Evolutionary conservation across 2,113 vertebrate species (phyloP).

Genomic region (Petrocephalus zakoni): DNA sequence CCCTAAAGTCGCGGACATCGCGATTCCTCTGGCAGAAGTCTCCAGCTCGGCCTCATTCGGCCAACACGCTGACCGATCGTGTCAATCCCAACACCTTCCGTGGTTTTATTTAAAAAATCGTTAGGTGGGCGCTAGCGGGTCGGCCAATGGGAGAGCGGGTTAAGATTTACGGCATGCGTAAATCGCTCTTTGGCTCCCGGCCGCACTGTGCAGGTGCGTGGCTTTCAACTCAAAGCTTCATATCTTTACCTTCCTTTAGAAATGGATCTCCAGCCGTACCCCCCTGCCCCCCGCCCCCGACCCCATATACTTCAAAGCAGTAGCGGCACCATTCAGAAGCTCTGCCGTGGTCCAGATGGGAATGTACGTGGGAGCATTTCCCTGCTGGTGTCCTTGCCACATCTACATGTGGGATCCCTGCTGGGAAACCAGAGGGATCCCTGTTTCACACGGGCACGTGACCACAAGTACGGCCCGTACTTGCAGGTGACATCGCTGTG

Average conservation of each 20-base stretch:
- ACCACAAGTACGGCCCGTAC: neutral
- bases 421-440: neutral
- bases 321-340: slow-evolving; percentile 46
- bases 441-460: neutral
- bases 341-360: slow-evolving; percentile 52
- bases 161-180: neutral
- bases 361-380: slow-evolving; percentile 52
- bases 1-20: neutral
- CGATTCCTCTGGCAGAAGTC: neutral
- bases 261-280: slow-evolving; percentile 29
- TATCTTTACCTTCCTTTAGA: slow-evolving; percentile 37
- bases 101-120: neutral
- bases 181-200: slow-evolving; percentile 14
- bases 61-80: neutral
- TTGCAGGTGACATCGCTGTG: neutral
- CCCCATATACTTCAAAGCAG: slow-evolving; percentile 38
- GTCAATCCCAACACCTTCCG: neutral
- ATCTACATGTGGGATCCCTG: neutral
- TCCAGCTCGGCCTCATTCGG: neutral
- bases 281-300: slow-evolving; percentile 35
- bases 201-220: neutral
- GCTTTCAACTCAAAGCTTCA: neutral
- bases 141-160: neutral
- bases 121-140: neutral
- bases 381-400: slow-evolving; percentile 16